These are phyloP conservation scores for Ctenomys sociabilis DNA, from an alignment of 2,113 vertebrate species.

Conservation along the genomic window DNA sequence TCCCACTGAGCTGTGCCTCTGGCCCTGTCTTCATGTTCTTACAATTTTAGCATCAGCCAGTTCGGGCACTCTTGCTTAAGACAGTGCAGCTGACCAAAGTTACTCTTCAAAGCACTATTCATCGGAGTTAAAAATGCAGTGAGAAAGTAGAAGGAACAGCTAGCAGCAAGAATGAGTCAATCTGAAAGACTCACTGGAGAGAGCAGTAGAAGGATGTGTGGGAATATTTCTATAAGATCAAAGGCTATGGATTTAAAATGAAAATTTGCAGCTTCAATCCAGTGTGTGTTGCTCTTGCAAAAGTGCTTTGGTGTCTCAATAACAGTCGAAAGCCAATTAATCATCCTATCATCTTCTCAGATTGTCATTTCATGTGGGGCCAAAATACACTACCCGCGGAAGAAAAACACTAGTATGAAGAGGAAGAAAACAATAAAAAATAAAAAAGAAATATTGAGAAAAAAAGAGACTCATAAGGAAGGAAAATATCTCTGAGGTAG, in stretches of 20 bases:
- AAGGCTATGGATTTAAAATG: slow-evolving; percentile 19
- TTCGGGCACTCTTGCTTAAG: neutral
- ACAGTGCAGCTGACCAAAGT: neutral
- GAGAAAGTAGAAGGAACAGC: slow-evolving; percentile 47
- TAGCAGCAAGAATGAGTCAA: slow-evolving; percentile 66
- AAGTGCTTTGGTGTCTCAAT: slow-evolving; percentile 26
- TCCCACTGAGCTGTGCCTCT: neutral
- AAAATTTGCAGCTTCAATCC: neutral
- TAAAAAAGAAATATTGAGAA: neutral
- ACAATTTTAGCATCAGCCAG: neutral
- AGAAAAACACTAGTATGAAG: slow-evolving; percentile 7
- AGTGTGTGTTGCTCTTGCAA: slow-evolving; percentile 44
- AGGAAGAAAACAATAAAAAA: slow-evolving; percentile 32
- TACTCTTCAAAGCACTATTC: slow-evolving; percentile 55
- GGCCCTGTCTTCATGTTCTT: neutral
- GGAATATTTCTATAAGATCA: slow-evolving; percentile 39
- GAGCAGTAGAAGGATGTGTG: neutral
- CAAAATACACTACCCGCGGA: neutral
- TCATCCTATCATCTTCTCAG: slow-evolving; percentile 12
- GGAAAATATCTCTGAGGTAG: neutral
- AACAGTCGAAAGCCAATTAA: slow-evolving; percentile 38
- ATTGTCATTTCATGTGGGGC: slow-evolving; percentile 29
- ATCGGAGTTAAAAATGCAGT: slow-evolving; percentile 37
- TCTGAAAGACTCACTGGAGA: slow-evolving; percentile 28
- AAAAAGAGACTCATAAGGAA: neutral